Evolutionary conservation across 2,888 invertebrate genomes (phyloP), one percentile per base, ranked within the genome.

Genomic region (Aleiodes leptofemur): DNA sequence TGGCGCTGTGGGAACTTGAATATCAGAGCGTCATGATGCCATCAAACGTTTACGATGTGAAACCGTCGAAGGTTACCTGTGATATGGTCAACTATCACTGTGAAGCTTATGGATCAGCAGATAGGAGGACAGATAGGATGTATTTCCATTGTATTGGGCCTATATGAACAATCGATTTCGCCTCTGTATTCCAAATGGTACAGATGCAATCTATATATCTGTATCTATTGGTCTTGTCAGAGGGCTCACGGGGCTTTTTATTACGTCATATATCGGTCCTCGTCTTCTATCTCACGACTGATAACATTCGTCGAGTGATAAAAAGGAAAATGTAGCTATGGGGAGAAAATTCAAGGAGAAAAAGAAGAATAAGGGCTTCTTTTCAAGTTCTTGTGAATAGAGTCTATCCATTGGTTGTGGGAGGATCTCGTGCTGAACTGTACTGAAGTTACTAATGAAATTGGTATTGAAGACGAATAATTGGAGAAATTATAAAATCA

Each of bases 101-200:
- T 80, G 81, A 79, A 80, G 77, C 83, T 83, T 82, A 83, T 83
- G 80, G 79, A 78, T 80, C 79, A 72, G 77, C 73, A 78, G 75
- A 77, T 78, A 76, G 74, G 79, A 66, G 77, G 73, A 73, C 69
- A 50, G 48, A 69, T 74, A 77, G 57, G 76, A 79, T 43, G 43
- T 78, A 75, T 78, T 74, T 51, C 48, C 55, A 64, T 56, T 56
- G 51, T 68, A 73, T 73, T 72, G 75, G 53, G 50, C 64, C 57
- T 59, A 64, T 74, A 43, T 23, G 71, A 55, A 50, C 68, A 9
- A 69, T 66, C 61, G 68, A 72, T 59, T 34, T 77, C 69, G 34
- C 56, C 43, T 38, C 38, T 57, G n/a, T 57, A n/a, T n/a, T 59
- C 29, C 71, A 55, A 71, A 69, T 61, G 74, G 50, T 64, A 48